Conservation (phyloP, 2,797 vertebrate genomes). For the Syngnathus acus region DNA sequence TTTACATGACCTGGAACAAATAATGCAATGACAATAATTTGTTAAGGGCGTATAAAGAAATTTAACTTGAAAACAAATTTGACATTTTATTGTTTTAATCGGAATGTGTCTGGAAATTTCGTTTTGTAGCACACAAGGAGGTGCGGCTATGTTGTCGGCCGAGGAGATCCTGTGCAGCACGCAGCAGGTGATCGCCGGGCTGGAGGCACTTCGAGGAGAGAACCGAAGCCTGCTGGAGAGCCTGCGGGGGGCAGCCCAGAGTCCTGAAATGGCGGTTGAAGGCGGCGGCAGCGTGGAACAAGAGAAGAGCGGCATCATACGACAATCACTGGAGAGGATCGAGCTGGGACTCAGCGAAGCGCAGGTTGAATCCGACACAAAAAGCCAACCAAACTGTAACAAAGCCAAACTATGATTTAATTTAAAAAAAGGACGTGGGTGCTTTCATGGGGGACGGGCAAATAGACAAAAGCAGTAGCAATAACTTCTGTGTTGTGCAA, state of each 20-base stretch:
- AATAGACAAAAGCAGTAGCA: background rate
- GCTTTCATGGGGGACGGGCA: background rate
- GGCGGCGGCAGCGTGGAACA: slow-evolving; percentile 60
- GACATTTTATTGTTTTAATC: background rate
- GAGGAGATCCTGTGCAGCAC: slow-evolving; percentile 73
- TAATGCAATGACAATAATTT: background rate
- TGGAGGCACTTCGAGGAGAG: slow-evolving; percentile 71
- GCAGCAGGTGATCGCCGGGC: slow-evolving; percentile 71
- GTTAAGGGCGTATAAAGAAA: background rate
- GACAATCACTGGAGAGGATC: slow-evolving; percentile 70
- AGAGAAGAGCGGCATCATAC: slow-evolving; percentile 69
- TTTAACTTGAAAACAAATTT: background rate
- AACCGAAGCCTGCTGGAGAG: slow-evolving; percentile 65
- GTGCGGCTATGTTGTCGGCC: slow-evolving; percentile 62
- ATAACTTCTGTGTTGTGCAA: background rate
- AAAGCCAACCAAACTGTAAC: background rate
- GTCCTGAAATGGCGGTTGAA: slow-evolving; percentile 13
- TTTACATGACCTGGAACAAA: too few species aligned
- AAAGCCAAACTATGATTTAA: background rate
- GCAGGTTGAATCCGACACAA: slow-evolving; percentile 48
- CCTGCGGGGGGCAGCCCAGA: slow-evolving; percentile 58
- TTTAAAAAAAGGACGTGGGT: too few species aligned
- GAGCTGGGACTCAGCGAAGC: slow-evolving; percentile 75
- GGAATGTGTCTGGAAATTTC: background rate
- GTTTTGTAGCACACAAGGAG: background rate